Conservation (phyloP, 2,797 vertebrate species). For the Xenopus petersii region DNA sequence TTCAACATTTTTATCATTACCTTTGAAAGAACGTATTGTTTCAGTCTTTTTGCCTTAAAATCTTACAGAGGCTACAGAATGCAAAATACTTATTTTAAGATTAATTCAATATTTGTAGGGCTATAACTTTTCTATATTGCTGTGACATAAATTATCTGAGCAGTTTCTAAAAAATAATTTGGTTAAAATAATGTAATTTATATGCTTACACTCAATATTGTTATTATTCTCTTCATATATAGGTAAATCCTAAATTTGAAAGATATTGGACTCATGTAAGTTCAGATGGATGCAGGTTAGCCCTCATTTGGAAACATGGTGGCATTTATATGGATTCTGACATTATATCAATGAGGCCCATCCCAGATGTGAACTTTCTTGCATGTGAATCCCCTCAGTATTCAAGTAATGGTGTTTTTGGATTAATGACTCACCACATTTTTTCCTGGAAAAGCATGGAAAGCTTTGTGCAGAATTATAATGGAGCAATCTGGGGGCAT, state of each 20-base stretch:
- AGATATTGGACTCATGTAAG: constrained; percentile 64
- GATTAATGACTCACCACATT: constrained; percentile 60
- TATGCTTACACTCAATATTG: too few species aligned
- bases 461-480: constrained; percentile 68
- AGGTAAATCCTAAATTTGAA: constrained; percentile 59
- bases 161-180: too few species aligned
- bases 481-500: constrained; percentile 37
- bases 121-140: too few species aligned
- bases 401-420: constrained; percentile 67
- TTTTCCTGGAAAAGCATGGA: constrained; percentile 71
- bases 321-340: constrained; percentile 73
- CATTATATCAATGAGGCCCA: constrained; percentile 66
- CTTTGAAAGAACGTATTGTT: too few species aligned
- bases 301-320: constrained; percentile 68
- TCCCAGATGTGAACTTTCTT: constrained; percentile 61
- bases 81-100: too few species aligned
- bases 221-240: constrained; percentile 52
- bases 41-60: too few species aligned
- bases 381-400: constrained; percentile 58
- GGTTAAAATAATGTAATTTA: too few species aligned
- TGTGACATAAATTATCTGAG: too few species aligned
- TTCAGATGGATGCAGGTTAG: constrained; percentile 65
- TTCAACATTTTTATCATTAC: too few species aligned
- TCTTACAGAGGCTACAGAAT: too few species aligned
- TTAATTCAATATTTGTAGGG: too few species aligned